Evolutionary conservation across 2,888 invertebrate species (phyloP), one percentile per base, ranked within the genome.

Genomic region (Lasioglossum morio): DNA sequence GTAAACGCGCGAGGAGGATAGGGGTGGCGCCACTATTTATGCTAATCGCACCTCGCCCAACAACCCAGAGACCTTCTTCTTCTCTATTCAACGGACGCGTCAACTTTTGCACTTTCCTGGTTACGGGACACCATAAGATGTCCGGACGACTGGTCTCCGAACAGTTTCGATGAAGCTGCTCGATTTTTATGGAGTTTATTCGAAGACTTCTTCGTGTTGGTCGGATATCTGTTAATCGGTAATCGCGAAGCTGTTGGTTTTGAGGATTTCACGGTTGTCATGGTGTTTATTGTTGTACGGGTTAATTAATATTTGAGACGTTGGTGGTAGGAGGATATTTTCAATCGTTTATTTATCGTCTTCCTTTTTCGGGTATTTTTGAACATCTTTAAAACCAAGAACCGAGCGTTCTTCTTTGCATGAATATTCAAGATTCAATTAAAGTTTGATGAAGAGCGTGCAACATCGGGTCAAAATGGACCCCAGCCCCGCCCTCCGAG

Each of bases 11-110:
- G 80, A 85, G 74, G 81, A 72, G 86, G 80, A 75, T 76, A 81
- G 83, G 88, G 88, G 88, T 89, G 92, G 92, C 91, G 93, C 92
- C 91, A 92, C 89, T 90, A 90, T 90, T 91, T 92, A 92, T 91
- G 92, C 90, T 92, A 92, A 82, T 81, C 66, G 77, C 85, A 83
- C 83, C 80, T 87, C 46, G 19, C 46, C 57, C 66, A 53, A 53
- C 72, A 37, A 53, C 69, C 37, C n/a, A 30, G 37, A 73, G 37
- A 73, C 34, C 27, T 14, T 16, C 14, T 23, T 60, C n/a, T 77
- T 34, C 4, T n/a, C 23, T 46, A 34, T 60, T 43, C 43, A 30
- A 16, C 63, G 27, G 57, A 23, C 79, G 72, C 77, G 72, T 76
- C 48, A 81, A 30, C 60, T 46, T 70, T 77, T 74, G 37, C 73